These are phyloP conservation scores for Drosophila baimaii DNA, from an alignment of 1,140 invertebrate species.

Conservation along the genomic window DNA sequence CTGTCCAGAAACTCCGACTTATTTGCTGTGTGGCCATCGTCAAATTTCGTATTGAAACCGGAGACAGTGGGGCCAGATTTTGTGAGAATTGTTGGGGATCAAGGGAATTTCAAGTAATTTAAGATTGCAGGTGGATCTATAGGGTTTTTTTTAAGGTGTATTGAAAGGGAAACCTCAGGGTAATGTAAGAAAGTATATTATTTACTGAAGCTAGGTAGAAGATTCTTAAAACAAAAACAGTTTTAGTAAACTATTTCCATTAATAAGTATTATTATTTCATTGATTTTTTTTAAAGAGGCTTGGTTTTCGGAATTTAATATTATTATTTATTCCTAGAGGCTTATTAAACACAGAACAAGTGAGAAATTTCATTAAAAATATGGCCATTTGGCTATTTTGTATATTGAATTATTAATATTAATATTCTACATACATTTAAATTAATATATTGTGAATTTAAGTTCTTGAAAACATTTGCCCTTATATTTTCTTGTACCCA, in stretches of 20 bases:
- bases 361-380: too few species aligned
- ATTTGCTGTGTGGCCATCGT: constrained; percentile 59
- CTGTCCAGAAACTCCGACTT: constrained; percentile 28
- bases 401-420: too few species aligned
- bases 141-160: background rate
- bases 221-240: background rate
- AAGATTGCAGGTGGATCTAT: background rate
- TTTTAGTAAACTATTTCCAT: too few species aligned
- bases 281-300: too few species aligned
- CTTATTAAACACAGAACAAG: too few species aligned
- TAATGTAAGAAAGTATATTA: background rate
- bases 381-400: too few species aligned
- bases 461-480: background rate
- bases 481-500: background rate
- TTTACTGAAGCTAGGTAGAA: background rate
- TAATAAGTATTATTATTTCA: background rate
- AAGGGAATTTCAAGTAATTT: background rate
- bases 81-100: constrained; percentile 7
- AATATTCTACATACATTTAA: too few species aligned
- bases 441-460: too few species aligned
- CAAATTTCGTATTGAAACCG: constrained; percentile 47
- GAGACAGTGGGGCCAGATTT: constrained; percentile 34
- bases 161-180: background rate
- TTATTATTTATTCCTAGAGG: background rate
- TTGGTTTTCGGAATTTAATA: background rate